Conservation (phyloP, 2,797 vertebrate genomes). For the Melopsittacus undulatus region DNA sequence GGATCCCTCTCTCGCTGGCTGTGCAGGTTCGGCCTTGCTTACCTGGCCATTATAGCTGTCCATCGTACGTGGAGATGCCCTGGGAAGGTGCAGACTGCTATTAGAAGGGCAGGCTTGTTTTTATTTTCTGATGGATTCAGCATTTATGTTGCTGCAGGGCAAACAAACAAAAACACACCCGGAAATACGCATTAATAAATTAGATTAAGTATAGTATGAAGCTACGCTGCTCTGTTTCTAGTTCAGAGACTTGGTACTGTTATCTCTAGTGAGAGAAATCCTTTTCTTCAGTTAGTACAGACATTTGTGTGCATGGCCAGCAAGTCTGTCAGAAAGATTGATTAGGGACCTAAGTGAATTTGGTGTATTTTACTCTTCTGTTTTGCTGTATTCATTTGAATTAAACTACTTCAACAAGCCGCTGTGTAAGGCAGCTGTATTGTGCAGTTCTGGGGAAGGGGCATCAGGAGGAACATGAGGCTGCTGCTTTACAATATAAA, state of each 20-base stretch:
- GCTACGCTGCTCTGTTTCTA: not conserved
- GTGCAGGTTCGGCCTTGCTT: not conserved
- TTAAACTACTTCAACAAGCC: not conserved
- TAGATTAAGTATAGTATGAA: not conserved
- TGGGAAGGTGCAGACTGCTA: fast-evolving
- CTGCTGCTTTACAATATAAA: not conserved
- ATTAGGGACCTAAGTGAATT: not conserved
- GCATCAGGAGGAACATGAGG: not conserved
- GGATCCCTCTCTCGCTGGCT: not conserved
- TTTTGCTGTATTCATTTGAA: not conserved
- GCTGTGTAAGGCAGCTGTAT: fast-evolving
- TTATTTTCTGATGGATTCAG: not conserved
- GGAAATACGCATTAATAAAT: not conserved
- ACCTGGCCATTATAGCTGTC: not conserved
- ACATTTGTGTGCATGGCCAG: not conserved
- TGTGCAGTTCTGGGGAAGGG: not conserved
- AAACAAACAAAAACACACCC: too few species aligned
- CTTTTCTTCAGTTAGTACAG: not conserved
- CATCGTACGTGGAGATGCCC: not conserved
- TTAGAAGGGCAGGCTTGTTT: not conserved
- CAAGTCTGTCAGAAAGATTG: not conserved
- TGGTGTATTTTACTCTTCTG: not conserved
- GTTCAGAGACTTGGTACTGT: not conserved
- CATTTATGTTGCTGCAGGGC: not conserved
- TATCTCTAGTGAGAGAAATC: not conserved